Evolutionary conservation across 2,113 vertebrate species (phyloP).

Genomic region (Malurus alboscapulatus): DNA sequence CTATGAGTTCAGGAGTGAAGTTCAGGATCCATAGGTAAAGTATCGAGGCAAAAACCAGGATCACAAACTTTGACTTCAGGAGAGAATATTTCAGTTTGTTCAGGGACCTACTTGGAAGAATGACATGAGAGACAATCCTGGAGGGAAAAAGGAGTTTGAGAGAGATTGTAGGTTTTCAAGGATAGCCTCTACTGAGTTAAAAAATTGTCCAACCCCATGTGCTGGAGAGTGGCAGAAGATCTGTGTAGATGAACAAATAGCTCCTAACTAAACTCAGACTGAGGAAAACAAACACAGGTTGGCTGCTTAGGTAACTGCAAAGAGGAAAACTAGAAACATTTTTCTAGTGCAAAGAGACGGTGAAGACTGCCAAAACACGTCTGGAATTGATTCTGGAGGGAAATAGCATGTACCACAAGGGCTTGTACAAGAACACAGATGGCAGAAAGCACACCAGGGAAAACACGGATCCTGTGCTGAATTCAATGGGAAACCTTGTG

Average conservation of each 20-base stretch:
- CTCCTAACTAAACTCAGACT: not conserved
- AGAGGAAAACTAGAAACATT: not conserved
- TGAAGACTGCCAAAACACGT: not conserved
- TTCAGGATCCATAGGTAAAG: not conserved
- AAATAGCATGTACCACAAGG: not conserved
- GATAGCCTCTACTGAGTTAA: not conserved
- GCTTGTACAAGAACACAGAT: not conserved
- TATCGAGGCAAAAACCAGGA: not conserved
- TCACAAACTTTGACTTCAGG: not conserved
- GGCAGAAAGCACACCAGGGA: not conserved
- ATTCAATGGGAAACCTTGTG: not conserved
- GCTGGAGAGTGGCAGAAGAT: not conserved
- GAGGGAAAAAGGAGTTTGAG: not conserved
- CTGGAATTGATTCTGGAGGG: not conserved
- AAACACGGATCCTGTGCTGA: rapidly evolving
- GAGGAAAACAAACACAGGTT: not conserved
- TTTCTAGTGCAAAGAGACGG: not conserved
- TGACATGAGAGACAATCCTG: not conserved
- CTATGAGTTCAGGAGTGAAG: not conserved
- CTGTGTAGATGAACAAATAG: not conserved
- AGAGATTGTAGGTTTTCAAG: not conserved
- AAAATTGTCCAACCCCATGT: not conserved
- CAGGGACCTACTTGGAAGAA: not conserved
- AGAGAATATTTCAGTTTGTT: not conserved
- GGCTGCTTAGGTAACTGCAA: not conserved